Conservation (phyloP, 2,888 invertebrate genomes). For the Dicyrtomina minuta region DNA sequence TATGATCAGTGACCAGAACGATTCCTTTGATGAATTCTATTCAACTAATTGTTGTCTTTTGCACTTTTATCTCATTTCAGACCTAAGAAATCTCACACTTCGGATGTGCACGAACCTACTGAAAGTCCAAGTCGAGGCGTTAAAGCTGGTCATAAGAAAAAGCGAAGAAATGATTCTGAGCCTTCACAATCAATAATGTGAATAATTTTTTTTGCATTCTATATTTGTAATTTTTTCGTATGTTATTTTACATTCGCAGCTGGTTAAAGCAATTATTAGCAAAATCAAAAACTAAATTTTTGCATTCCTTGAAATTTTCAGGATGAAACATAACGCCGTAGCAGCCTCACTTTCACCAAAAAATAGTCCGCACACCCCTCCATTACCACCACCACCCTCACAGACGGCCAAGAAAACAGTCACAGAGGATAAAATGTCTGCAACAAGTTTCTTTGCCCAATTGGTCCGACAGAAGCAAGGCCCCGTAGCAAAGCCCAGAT, state of each 20-base stretch:
- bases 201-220: too few species aligned
- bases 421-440: slow-evolving; percentile 72
- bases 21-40: too few species aligned
- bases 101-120: background rate
- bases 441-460: slow-evolving; percentile 86
- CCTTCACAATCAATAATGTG: slow-evolving; percentile 17
- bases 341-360: background rate
- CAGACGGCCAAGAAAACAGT: slow-evolving; percentile 24
- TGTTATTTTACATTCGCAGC: too few species aligned
- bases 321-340: background rate
- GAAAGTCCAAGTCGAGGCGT: background rate
- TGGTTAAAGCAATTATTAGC: too few species aligned
- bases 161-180: slow-evolving; percentile 47
- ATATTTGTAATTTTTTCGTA: too few species aligned
- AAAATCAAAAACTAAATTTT: too few species aligned
- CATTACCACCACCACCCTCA: background rate
- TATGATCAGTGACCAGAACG: too few species aligned
- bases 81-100: background rate
- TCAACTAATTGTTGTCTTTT: too few species aligned
- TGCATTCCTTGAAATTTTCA: background rate
- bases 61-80: background rate
- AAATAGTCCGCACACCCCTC: slow-evolving; percentile 16
- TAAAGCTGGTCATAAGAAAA: slow-evolving; percentile 31
- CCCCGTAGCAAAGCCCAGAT: slow-evolving; percentile 43
- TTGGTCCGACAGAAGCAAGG: slow-evolving; percentile 73